phyloP scores from a whole-genome alignment of 2,113 vertebrate species.

The Electrona antarctica region DNA sequence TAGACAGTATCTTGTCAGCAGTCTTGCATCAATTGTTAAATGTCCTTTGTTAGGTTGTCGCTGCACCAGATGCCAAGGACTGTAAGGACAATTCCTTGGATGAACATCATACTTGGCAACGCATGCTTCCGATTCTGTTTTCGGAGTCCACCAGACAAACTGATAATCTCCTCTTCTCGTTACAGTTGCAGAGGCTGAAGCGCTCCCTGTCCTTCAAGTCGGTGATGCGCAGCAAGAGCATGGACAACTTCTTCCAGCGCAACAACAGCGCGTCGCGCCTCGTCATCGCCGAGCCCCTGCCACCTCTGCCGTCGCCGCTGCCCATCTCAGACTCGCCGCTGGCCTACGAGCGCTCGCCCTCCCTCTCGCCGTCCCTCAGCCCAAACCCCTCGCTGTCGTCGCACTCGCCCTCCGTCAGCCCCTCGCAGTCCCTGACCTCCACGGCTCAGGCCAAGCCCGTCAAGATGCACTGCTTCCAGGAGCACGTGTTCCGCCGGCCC shows the following conservation, averaged over 20 bases:
- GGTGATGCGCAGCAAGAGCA: slow-evolving; percentile 89
- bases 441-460: slow-evolving; percentile 67
- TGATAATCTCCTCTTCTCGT: background rate
- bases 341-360: slow-evolving; percentile 70
- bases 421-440: slow-evolving; percentile 52
- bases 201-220: slow-evolving; percentile 90
- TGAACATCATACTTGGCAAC: too few species aligned
- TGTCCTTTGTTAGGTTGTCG: too few species aligned
- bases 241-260: slow-evolving; percentile 90
- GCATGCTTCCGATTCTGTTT: too few species aligned
- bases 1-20: too few species aligned
- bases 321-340: slow-evolving; percentile 56
- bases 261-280: slow-evolving; percentile 78
- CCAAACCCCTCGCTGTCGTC: slow-evolving; percentile 71
- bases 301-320: slow-evolving; percentile 63
- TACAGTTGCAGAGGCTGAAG: slow-evolving; percentile 87
- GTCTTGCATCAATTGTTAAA: too few species aligned
- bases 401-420: slow-evolving; percentile 65
- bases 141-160: too few species aligned
- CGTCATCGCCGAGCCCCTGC: slow-evolving; percentile 77
- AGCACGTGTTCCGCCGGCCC: slow-evolving; percentile 88
- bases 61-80: too few species aligned
- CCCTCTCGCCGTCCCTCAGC: slow-evolving; percentile 68
- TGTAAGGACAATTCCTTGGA: too few species aligned
- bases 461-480: slow-evolving; percentile 89